Evolutionary conservation across 2,888 invertebrate species (phyloP), one percentile per base, ranked within the genome.

Genomic region (Melanostoma scalare): DNA sequence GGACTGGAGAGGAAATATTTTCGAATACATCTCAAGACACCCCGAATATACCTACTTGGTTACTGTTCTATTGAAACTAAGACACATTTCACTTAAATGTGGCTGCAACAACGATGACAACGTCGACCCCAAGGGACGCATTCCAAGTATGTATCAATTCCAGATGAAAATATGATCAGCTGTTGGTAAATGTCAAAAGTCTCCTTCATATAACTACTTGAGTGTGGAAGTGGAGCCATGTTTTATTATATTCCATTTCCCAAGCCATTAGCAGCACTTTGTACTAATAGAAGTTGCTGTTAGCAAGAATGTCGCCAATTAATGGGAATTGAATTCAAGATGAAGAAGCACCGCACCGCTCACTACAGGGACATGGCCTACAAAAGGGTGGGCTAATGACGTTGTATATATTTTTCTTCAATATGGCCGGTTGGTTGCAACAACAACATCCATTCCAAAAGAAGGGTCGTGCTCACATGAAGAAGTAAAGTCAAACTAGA

Each of bases 111-210:
- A 46, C 20, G 3, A 36, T n/a, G 6, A 20, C 20, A 35, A 6
- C 8, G 36, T 6, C 44, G 53, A 56, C 74, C 78, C 61, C 74
- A 56, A 67, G 84, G 84, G 84, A 84, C 69, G 30, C 33, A 58
- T 82, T 72, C 9, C 52, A 44, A 73, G 58, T 20, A 1, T 20
- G 20, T 84, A 84, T 79, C 71, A 71, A 74, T 79, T 84, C 84
- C 84, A 79, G 74, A 84, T 84, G 84, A 53, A 67, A 61, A 53
- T 55, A 74, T 67, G 79, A 84, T 84, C 84, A 84, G 84, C 84
- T 84, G 84, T 75, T 84, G 79, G 71, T 48, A 67, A 84, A 79
- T 84, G 79, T 84, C 84, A 84, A 78, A 63, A 73, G 73, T 73
- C 77, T n/a, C 38, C 33, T 46, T 35, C 38, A 1, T 10, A 3